phyloP scores from a whole-genome alignment of 2,888 invertebrate species.

The Rotaria socialis region DNA sequence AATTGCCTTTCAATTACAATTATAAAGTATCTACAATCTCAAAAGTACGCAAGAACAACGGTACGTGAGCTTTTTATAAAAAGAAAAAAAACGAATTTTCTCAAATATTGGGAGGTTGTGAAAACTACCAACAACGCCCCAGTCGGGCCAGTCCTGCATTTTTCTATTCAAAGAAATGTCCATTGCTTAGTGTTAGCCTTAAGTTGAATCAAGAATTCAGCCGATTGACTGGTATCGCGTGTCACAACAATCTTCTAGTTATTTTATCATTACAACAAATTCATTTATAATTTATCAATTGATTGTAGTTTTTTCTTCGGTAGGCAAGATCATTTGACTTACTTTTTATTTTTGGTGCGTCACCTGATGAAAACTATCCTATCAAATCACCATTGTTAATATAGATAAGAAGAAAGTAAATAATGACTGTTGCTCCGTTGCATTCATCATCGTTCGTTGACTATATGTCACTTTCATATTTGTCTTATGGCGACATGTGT shows the following conservation, averaged over 20 bases:
- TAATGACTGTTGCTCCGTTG: neutral
- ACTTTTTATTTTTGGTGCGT: neutral
- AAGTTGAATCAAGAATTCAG: neutral
- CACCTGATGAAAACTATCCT: neutral
- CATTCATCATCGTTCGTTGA: neutral
- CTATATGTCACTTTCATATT: neutral
- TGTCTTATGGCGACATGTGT: conserved; percentile 20
- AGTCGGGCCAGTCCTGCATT: no score
- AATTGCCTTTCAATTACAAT: no score
- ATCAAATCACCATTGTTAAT: neutral
- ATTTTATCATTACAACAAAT: neutral
- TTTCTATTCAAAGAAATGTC: no score
- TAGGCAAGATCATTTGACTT: neutral
- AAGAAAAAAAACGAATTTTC: no score
- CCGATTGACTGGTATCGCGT: neutral
- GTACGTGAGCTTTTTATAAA: no score
- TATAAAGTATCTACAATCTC: no score
- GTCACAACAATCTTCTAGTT: neutral
- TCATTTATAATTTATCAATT: neutral
- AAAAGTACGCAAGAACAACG: no score
- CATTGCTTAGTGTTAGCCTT: neutral
- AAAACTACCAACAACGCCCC: no score
- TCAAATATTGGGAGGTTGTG: no score
- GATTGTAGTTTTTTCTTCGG: neutral
- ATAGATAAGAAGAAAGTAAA: neutral